These are phyloP conservation scores for Leptodirus hochenwartii DNA, from an alignment of 2,888 invertebrate species.

Conservation along the genomic window DNA sequence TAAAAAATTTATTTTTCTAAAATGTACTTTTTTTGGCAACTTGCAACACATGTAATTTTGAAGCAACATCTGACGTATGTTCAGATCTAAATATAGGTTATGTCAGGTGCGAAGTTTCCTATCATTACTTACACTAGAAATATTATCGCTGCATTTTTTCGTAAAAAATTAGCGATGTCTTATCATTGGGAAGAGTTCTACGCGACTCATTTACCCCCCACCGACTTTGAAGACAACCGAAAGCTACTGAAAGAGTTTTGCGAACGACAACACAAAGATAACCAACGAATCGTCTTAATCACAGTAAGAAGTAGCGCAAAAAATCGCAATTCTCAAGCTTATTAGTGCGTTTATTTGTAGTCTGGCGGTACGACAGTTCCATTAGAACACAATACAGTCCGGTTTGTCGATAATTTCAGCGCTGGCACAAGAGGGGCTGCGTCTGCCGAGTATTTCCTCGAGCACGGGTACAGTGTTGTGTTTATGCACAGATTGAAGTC, in stretches of 20 bases:
- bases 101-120: too few species aligned
- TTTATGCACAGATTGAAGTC: slow-evolving; percentile 85
- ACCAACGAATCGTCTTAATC: slow-evolving; percentile 55
- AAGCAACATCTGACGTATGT: too few species aligned
- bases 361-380: slow-evolving; percentile 97
- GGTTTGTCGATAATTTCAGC: slow-evolving; percentile 98
- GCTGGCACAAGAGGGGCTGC: slow-evolving; percentile 89
- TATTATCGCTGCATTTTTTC: too few species aligned
- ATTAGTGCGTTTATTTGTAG: slow-evolving; percentile 28
- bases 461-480: slow-evolving; percentile 75
- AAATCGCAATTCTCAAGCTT: slow-evolving; percentile 2
- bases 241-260: slow-evolving; percentile 55
- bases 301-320: slow-evolving; percentile 39
- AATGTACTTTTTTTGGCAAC: too few species aligned
- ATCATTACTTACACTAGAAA: too few species aligned
- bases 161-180: too few species aligned
- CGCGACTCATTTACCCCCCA: slow-evolving; percentile 56
- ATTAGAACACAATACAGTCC: slow-evolving; percentile 88
- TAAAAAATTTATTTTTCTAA: too few species aligned
- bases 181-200: slow-evolving; percentile 73
- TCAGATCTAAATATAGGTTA: too few species aligned
- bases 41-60: too few species aligned
- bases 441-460: slow-evolving; percentile 90
- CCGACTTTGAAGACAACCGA: slow-evolving; percentile 57
- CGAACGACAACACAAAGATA: slow-evolving; percentile 44